Base-by-base conservation (phyloP, 2,888 invertebrate species). In the Lomographa bimaculata region DNA sequence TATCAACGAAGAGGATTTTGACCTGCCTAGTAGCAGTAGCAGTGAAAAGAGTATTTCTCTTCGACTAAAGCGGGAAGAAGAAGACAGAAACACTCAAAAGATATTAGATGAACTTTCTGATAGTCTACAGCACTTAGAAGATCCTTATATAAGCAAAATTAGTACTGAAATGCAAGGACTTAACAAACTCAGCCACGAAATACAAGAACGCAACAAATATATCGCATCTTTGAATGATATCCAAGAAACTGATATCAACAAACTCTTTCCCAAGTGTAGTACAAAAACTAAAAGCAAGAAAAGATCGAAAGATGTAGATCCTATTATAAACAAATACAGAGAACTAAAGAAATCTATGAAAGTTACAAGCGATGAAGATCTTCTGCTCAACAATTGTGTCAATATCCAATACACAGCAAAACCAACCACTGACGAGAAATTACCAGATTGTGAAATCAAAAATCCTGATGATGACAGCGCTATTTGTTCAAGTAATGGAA, bases 121-220 rank as follows among this genome's bases (percentile, higher is more conserved):
- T 53, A 87, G 90, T 45, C 75, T 90, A 56, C 90, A 90, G 51
- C 90, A 90, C 62, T 80, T 91, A 38, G 90, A 91, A 67, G 92
- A 93, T 64, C 92, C 92, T 0, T 91, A 92, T 54, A 82, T 91
- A 28, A 90, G 87, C 61, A 89, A 91, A 67, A 71, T 92, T 26
- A 91, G 90, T 55, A 90, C 90, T 50, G 92, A 92, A 66, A 79
- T 91, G 50, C 82, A 91, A 53, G 90, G 90, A 30, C 69, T 91
- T 24, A 91, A 89, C 32, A 92, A 91, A 66, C 64, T 91, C 5
- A 91, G 90, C 53, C 86, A 90, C 14, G 91, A 91, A 59, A 79
- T 91, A 19, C 90, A 91, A 47, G 92, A 92, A 57, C 90, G 91
- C 54, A 85, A 89, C 42, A 91, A 91, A 72, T 91, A 90, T 56